Conservation (phyloP, 2,888 invertebrate species). For the Andrena bucephala region DNA sequence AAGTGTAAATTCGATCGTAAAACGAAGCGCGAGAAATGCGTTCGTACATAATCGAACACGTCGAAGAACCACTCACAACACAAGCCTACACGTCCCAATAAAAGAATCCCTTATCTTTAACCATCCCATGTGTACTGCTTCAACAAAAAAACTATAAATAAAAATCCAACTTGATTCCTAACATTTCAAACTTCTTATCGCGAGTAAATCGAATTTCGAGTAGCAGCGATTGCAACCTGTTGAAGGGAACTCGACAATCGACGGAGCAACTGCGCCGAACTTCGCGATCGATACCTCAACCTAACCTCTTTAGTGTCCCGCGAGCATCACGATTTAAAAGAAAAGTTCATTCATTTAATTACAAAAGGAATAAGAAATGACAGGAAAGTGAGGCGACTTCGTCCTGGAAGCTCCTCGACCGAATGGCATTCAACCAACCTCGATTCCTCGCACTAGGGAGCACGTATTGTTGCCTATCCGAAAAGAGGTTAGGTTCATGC, state of each 20-base stretch:
- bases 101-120: background rate
- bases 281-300: slow-evolving; percentile 33
- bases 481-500: slow-evolving; percentile 53
- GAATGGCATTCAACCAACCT: slow-evolving; percentile 52
- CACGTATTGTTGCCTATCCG: slow-evolving; percentile 1
- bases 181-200: background rate
- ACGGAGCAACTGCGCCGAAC: background rate
- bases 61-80: background rate
- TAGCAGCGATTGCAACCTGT: slow-evolving; percentile 26
- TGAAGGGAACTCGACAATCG: slow-evolving; percentile 18
- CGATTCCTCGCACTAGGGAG: slow-evolving; percentile 12
- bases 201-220: background rate
- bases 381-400: background rate
- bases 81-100: background rate
- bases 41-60: slow-evolving; percentile 80
- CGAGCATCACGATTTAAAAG: background rate
- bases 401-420: background rate
- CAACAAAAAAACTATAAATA: background rate
- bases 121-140: background rate
- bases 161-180: background rate
- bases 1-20: slow-evolving; percentile 89
- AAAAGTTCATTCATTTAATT: background rate
- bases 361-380: background rate
- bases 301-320: slow-evolving; percentile 23
- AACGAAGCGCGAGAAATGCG: slow-evolving; percentile 89